A percentile compares a stretch with the other conserved stretches of the same genome.
Evolutionary conservation across 1,140 invertebrate species (phyloP).

Genomic region (Hormaphis cornu): DNA sequence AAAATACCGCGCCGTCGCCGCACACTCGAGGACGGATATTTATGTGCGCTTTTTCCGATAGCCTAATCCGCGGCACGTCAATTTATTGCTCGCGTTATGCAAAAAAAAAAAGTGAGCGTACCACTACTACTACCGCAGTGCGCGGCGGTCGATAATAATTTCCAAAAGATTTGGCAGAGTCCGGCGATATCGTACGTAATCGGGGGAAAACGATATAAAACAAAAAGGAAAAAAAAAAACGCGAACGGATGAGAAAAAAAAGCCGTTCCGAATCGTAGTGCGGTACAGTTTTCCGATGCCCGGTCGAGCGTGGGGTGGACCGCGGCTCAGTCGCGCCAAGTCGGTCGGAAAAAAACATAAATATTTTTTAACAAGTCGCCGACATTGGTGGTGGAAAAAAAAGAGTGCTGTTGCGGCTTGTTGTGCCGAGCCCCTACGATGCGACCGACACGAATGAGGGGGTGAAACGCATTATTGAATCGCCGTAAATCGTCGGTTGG

Average conservation of each 20-base stretch:
- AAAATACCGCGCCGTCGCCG: constrained; percentile 8
- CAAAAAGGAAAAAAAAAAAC: neutral
- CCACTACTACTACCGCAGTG: neutral
- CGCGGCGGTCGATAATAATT: too few relatives aligned
- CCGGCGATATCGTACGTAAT: constrained; percentile 25
- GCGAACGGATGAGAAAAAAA: constrained; percentile 1
- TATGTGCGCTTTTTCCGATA: constrained; percentile 28
- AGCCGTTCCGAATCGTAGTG: too few relatives aligned
- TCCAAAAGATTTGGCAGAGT: constrained; percentile 30
- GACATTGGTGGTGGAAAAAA: neutral
- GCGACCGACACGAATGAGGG: constrained; percentile 25
- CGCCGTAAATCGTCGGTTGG: constrained; percentile 7
- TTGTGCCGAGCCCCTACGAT: constrained; percentile 17
- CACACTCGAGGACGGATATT: constrained; percentile 24
- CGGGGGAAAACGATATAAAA: constrained; percentile 9
- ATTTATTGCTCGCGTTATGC: constrained; percentile 22
- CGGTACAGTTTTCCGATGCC: constrained; percentile 5
- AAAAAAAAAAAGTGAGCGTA: constrained; percentile 4
- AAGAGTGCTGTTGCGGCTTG: neutral
- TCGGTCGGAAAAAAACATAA: constrained; percentile 31
- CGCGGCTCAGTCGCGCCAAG: constrained; percentile 19
- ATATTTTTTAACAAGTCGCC: constrained; percentile 32
- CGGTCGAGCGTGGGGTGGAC: neutral
- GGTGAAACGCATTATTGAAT: constrained; percentile 33
- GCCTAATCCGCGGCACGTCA: constrained; percentile 23